Percentiles rank a stretch among this genome's conserved stretches.
These are phyloP conservation scores for Leptestheria dahalacensis DNA, from an alignment of 1,140 invertebrate species.

Conservation along the genomic window DNA sequence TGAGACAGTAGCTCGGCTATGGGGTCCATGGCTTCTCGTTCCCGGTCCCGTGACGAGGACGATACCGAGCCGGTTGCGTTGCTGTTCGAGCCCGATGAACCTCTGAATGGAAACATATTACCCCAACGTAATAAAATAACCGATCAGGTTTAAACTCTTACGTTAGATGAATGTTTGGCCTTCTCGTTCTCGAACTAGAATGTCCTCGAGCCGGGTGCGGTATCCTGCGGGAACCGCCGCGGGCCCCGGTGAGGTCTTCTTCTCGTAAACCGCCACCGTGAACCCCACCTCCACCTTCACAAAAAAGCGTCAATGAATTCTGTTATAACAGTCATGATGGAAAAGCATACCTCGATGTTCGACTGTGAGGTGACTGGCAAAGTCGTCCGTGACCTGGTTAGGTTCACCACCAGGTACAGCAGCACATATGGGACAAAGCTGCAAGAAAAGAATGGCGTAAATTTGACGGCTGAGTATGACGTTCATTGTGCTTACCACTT, in stretches of 20 bases:
- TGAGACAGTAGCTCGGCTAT: constrained; percentile 86
- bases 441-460: constrained; percentile 18
- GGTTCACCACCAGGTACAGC: constrained; percentile 88
- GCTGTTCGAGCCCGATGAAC: too few relatives aligned
- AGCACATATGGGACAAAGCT: constrained; percentile 92
- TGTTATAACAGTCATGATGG: too few relatives aligned
- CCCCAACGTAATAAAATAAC: too few relatives aligned
- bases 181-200: constrained; percentile 49
- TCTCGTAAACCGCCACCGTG: constrained; percentile 23
- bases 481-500: constrained; percentile 52
- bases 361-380: constrained; percentile 83
- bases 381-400: constrained; percentile 94
- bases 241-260: constrained; percentile 69
- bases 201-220: constrained; percentile 62
- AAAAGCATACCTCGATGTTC: constrained; percentile 57
- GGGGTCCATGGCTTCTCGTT: constrained; percentile 74
- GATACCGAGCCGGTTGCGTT: neutral
- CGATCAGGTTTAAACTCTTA: too few relatives aligned
- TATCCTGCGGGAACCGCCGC: constrained; percentile 69
- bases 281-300: neutral
- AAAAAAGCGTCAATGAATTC: too few relatives aligned
- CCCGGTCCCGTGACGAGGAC: neutral
- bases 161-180: constrained; percentile 83
- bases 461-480: too few relatives aligned
- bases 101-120: too few relatives aligned